Evolutionary conservation across 2,113 vertebrate genomes (phyloP).

Genomic region (Alligator mississippiensis): DNA sequence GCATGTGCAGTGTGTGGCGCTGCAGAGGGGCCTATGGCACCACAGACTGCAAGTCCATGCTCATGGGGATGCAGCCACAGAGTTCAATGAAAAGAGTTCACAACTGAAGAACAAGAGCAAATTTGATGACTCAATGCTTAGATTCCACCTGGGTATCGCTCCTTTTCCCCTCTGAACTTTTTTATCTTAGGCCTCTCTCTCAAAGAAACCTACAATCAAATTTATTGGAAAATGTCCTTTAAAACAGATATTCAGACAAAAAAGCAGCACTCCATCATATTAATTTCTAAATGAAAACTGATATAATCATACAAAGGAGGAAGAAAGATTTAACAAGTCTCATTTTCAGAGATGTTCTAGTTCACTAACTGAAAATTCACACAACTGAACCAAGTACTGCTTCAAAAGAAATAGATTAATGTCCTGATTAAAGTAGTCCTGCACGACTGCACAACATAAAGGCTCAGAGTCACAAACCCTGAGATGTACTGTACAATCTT

Average conservation of each 20-base stretch:
- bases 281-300: not conserved
- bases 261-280: not conserved
- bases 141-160: not conserved
- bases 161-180: not conserved
- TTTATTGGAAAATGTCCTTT: not conserved
- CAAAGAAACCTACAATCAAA: not conserved
- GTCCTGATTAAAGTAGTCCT: not conserved
- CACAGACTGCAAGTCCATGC: no score
- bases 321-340: not conserved
- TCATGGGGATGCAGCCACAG: no score
- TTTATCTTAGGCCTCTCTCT: not conserved
- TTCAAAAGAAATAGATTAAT: not conserved
- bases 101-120: no score
- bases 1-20: no score
- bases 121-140: no score
- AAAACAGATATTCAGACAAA: not conserved
- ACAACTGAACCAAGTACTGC: not conserved
- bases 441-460: not conserved
- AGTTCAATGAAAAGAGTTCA: no score
- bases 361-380: not conserved
- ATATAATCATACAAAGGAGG: not conserved
- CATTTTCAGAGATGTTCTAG: not conserved
- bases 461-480: not conserved
- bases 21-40: no score
- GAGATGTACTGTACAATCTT: not conserved